Evolutionary conservation across 2,113 vertebrate species (phyloP), one percentile per base, ranked within the genome.

Genomic region (Anguilla rostrata): DNA sequence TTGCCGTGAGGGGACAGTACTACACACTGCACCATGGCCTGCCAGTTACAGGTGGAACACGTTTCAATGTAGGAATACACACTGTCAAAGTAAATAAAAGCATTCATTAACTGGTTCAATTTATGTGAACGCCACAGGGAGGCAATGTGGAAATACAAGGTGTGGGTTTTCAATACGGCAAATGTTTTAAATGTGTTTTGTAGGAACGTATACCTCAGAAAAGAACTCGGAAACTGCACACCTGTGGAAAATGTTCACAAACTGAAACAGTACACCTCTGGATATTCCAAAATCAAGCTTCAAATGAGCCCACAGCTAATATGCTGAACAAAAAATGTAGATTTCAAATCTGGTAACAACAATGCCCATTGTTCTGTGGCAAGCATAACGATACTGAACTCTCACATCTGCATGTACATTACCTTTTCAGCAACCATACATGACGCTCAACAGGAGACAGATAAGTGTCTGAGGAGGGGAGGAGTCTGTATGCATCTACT

Each of bases 201-300:
- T 84, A 85, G 86, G 78, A 87, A 82, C 87, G 85, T 87, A 87
- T 46, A 85, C 82, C 57, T 87, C 79, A 85, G 46, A 85, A 89
- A 89, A 87, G 87, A 87, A 87, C 39, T 86, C 87, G 82, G 83
- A 26, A 79, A 78, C 41, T 84, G 29, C 83, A 84, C 39, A 80
- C 57, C 57, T 57, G 20, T 84, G 40, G 34, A 41, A 53, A 82
- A 53, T 82, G 18, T n/a, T 46, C 11, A 82, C 81, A 82, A 1
- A 39, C 29, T 40, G 16, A 15, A 34, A 81, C 1, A 81, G 11
- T 81, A 81, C 80, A 41, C 18, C 7, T 22, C 5, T 22, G 34
- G 12, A 81, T 22, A 81, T 79, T 79, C 78, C 39, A 40, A 79
- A 79, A 15, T 81, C 80, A 39, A 81, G 40, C 20, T 81, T 81